Evolutionary conservation across 2,888 invertebrate species (phyloP).

Genomic region (Nebria salina): DNA sequence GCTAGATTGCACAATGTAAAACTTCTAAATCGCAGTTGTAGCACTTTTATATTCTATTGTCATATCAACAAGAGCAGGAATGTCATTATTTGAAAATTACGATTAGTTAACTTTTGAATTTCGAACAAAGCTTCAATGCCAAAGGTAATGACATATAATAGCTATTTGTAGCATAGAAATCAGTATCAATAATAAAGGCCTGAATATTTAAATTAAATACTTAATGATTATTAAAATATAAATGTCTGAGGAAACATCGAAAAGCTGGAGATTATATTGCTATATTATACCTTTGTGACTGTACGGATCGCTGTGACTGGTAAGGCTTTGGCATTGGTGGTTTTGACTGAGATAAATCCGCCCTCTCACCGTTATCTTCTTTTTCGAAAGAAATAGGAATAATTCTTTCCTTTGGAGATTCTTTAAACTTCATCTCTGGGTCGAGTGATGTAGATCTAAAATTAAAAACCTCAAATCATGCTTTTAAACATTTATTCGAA

Average conservation of each 20-base stretch:
- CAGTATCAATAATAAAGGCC: background rate
- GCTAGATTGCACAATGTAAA: background rate
- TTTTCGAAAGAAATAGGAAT: conserved; percentile 71
- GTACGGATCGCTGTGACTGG: conserved; percentile 63
- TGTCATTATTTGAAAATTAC: background rate
- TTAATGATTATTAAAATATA: no score
- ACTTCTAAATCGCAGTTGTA: background rate
- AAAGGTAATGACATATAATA: background rate
- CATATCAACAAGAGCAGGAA: background rate
- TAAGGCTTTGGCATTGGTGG: conserved; percentile 64
- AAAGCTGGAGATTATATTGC: no score
- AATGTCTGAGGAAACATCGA: no score
- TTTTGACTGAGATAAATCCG: conserved; percentile 58
- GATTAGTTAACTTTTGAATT: background rate
- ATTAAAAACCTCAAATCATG: background rate
- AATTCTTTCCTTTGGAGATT: conserved; percentile 69
- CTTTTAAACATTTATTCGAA: background rate
- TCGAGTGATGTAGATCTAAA: conserved; percentile 68
- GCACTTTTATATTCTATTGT: background rate
- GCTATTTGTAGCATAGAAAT: background rate
- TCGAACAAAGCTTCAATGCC: background rate
- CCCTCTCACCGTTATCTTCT: conserved; percentile 56
- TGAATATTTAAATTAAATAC: background rate
- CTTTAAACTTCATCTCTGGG: conserved; percentile 60
- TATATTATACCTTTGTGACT: conserved; percentile 57